These are phyloP conservation scores for Schizothorax lantsangensis DNA, from an alignment of 2,797 vertebrate genomes.

Conservation along the genomic window DNA sequence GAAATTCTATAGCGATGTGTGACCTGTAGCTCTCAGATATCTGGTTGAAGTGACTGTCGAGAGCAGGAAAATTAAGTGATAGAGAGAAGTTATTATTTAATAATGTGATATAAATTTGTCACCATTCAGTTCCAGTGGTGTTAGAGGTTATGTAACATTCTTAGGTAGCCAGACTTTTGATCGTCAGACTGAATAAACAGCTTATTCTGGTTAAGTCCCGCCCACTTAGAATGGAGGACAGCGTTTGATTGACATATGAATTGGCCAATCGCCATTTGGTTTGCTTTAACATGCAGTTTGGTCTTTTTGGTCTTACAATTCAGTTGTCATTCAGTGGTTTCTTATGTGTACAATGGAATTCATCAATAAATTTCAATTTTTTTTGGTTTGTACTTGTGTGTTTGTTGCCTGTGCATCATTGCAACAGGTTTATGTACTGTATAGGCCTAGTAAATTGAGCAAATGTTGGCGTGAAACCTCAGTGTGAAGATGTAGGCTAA, in stretches of 20 bases:
- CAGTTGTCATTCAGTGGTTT: background rate
- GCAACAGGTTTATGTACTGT: background rate
- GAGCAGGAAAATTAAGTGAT: background rate
- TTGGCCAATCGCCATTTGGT: background rate
- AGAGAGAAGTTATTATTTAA: background rate
- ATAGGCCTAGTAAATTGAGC: background rate
- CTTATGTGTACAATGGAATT: background rate
- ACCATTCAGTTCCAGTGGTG: background rate
- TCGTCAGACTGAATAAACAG: conserved; percentile 13
- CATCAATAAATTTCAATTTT: background rate
- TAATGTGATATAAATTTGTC: background rate
- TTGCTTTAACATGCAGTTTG: background rate
- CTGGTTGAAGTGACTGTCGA: background rate
- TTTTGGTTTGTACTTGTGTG: background rate
- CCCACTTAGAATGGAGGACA: background rate
- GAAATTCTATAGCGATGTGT: background rate
- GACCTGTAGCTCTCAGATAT: background rate
- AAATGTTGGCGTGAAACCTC: background rate
- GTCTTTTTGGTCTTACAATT: background rate
- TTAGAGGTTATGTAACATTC: background rate
- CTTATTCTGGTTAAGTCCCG: background rate
- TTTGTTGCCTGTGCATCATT: background rate
- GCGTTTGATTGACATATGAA: background rate
- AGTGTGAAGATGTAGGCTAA: background rate
- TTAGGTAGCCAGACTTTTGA: background rate